Conservation (phyloP, 2,113 vertebrate species). For the Lamprologus tigripictilis region DNA sequence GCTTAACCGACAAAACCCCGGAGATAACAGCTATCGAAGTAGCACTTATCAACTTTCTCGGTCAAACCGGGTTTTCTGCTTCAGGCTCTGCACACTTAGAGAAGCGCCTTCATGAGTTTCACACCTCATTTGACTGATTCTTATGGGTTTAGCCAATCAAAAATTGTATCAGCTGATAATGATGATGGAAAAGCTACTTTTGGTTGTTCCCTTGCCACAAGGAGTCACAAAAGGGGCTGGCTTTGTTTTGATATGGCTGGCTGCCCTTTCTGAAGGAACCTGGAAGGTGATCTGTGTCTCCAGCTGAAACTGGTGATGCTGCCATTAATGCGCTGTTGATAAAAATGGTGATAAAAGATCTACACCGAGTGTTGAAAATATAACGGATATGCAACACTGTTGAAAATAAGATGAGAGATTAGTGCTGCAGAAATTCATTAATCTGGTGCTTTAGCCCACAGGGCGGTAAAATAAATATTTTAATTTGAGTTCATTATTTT, state of each 20-base stretch:
- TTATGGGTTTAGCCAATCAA: neutral
- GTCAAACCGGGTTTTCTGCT: neutral
- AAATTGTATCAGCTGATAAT: neutral
- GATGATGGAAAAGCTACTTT: neutral
- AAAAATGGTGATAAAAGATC: neutral
- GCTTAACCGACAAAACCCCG: neutral
- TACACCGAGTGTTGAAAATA: rapidly evolving
- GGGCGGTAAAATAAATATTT: neutral
- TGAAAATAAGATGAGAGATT: neutral
- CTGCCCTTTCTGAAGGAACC: neutral
- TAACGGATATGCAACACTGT: neutral
- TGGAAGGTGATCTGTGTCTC: neutral
- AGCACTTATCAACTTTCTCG: neutral
- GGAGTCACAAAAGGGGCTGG: neutral
- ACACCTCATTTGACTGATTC: neutral
- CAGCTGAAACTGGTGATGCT: neutral
- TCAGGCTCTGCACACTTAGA: neutral
- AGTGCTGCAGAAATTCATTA: neutral
- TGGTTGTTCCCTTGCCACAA: neutral
- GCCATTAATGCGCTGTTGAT: neutral
- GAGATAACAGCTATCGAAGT: neutral
- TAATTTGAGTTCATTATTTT: neutral
- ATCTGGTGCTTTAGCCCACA: neutral
- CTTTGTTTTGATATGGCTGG: neutral
- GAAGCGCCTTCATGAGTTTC: neutral